Percentiles rank a stretch among this genome's conserved stretches.
phyloP scores from a whole-genome alignment of 2,113 vertebrate species.

The Ondatra zibethicus region DNA sequence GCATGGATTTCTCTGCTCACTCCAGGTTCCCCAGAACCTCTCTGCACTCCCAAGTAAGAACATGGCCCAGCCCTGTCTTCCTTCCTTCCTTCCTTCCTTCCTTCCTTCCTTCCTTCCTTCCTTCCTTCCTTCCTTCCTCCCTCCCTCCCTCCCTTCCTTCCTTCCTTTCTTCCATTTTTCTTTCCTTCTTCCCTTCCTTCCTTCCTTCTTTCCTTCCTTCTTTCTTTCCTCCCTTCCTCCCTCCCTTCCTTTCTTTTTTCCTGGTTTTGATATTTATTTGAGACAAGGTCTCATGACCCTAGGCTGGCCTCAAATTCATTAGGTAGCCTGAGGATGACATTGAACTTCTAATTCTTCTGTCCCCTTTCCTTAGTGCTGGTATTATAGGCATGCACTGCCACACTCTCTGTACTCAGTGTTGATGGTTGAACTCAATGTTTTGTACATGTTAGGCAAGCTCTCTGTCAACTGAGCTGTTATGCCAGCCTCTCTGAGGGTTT shows the following conservation, averaged over 20 bases:
- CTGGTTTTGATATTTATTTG: background rate
- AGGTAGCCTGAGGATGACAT: background rate
- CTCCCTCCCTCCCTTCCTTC: too few relatives aligned
- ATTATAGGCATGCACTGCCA: too few relatives aligned
- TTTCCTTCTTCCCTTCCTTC: too few relatives aligned
- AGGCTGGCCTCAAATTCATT: background rate
- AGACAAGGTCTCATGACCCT: background rate
- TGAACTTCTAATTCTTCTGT: background rate
- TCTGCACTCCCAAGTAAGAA: background rate
- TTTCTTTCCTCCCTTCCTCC: rapidly evolving
- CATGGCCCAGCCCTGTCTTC: background rate
- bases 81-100: background rate
- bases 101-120: too few relatives aligned
- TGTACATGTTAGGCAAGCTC: background rate
- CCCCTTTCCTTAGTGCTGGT: background rate
- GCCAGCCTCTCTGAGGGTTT: background rate
- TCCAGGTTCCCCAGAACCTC: background rate
- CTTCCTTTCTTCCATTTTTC: background rate
- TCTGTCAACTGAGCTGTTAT: background rate
- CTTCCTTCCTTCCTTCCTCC: too few relatives aligned
- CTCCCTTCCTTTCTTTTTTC: background rate
- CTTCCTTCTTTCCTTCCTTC: background rate
- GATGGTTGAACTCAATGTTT: background rate
- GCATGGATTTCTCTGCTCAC: too few relatives aligned
- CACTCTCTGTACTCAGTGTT: background rate